Percentiles rank a stretch among this genome's conserved stretches.
phyloP scores from a whole-genome alignment of 2,888 invertebrate genomes.

The Eristalinus sepulchralis region DNA sequence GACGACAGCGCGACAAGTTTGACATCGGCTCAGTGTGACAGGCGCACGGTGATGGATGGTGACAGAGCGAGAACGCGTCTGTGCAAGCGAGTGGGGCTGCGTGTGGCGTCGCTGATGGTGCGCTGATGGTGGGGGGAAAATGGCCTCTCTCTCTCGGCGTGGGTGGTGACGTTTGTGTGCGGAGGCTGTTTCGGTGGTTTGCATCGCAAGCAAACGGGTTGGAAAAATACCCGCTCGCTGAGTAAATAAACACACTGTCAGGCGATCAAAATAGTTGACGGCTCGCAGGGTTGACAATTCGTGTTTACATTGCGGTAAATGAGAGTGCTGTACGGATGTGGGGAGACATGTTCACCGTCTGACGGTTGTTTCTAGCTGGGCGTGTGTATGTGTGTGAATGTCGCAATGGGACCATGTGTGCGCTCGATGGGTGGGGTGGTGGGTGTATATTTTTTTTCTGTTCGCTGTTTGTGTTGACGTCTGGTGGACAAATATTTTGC shows the following conservation, averaged over 20 bases:
- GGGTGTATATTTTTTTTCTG: not conserved
- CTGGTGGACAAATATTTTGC: not conserved
- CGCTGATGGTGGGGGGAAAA: slow-evolving; percentile 24
- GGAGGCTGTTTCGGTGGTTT: slow-evolving; percentile 61
- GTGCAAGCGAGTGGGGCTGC: not conserved
- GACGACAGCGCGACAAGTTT: slow-evolving; percentile 51
- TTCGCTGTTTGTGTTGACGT: not conserved
- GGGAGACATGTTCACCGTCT: not conserved
- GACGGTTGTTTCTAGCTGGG: not conserved
- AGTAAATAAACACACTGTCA: slow-evolving; percentile 70
- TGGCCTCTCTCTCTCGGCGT: slow-evolving; percentile 48
- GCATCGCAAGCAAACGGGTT: slow-evolving; percentile 57
- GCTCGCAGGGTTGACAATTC: slow-evolving; percentile 67
- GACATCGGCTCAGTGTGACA: slow-evolving; percentile 56
- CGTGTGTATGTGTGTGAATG: not conserved
- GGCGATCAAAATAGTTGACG: slow-evolving; percentile 67
- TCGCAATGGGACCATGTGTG: slow-evolving; percentile 1
- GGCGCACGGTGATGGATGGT: slow-evolving; percentile 36
- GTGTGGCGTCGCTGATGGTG: not conserved
- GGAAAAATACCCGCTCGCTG: slow-evolving; percentile 61
- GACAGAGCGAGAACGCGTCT: not conserved
- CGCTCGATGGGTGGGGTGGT: not conserved
- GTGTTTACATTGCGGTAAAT: slow-evolving; percentile 51
- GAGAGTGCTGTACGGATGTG: slow-evolving; percentile 43
- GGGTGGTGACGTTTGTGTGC: slow-evolving; percentile 57